A percentile compares a stretch with the other conserved stretches of the same genome.
Conservation (phyloP, 2,888 invertebrate species). For the Drosophila maculinotata region DNA sequence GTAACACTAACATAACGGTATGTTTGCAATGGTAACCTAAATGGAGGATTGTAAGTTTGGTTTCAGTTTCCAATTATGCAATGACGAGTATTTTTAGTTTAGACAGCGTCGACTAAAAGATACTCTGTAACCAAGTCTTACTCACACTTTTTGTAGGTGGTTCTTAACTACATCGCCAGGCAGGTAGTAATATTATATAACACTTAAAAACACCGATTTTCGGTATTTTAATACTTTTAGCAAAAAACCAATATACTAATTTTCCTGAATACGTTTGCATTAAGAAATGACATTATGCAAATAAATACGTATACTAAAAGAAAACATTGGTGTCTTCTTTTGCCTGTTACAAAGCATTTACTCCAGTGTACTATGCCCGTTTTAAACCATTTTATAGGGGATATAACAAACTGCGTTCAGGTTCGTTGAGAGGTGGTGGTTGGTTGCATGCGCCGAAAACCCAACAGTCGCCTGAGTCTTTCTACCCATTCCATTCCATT, state of each 20-base stretch:
- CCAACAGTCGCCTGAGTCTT: background rate
- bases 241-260: too few species aligned
- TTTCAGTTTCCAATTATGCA: slow-evolving; percentile 6
- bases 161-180: too few species aligned
- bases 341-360: too few species aligned
- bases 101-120: background rate
- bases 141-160: too few species aligned
- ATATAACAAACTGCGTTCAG: slow-evolving; percentile 23
- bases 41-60: background rate
- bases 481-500: slow-evolving; percentile 12
- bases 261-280: too few species aligned
- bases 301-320: too few species aligned
- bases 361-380: too few species aligned
- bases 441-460: background rate
- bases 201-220: too few species aligned
- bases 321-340: too few species aligned
- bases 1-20: background rate
- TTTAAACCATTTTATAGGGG: background rate
- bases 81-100: background rate
- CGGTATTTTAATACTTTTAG: too few species aligned
- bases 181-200: too few species aligned
- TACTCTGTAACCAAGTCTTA: background rate
- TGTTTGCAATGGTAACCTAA: background rate
- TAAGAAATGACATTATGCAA: too few species aligned
- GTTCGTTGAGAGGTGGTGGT: slow-evolving; percentile 16